Evolutionary conservation across 37 sponge, comb jelly and placozoan genomes (phyloP), one percentile per base, ranked within the genome.

Genomic region (Agelas oroides): DNA sequence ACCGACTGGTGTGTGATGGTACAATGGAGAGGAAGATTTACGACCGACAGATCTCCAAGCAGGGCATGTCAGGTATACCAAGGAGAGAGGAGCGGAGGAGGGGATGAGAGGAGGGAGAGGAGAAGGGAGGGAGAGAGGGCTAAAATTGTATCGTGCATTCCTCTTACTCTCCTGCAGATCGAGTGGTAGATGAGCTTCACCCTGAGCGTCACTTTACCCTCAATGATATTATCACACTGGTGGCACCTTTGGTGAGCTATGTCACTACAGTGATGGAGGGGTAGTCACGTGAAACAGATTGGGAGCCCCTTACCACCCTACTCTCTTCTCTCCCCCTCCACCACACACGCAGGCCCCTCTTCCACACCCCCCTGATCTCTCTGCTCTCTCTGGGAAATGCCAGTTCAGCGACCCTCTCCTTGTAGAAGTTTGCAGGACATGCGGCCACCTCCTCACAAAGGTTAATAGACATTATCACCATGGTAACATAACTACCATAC

Each of bases 21-120:
- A 94, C 97, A 36, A 84, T 98, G 91, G 99, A 98, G 79, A 82
- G 84, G 68, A 91, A 81, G 63, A 96, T 98, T 34, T 98, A 98
- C 83, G 90, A 98, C 61, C 77, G 95, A 58, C 99, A 98, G 86
- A 89, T 98, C 46, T 87, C 94, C 27, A 97, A 97, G 71, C 94
- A 93, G 56, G 87, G 94, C 23, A 93, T 93, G 94, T 86, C 94
- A 63, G 83, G 94, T 93, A n/a, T n/a, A n/a, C n/a, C n/a, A 33
- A 8, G 38, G 35, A 5, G 71, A 6, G 18, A n/a, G 39, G 27
- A 8, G 52, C 41, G 46, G 46, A 8, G 46, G 46, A 8, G 46
- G 3, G 46, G 6, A 46, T n/a, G n/a, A n/a, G 71, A 8, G 38
- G 35, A 5, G 71, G 32, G 18, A n/a, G 39, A 18, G 46, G 52